phyloP scores from a whole-genome alignment of 2,797 vertebrate species.

The Carduelis carduelis region DNA sequence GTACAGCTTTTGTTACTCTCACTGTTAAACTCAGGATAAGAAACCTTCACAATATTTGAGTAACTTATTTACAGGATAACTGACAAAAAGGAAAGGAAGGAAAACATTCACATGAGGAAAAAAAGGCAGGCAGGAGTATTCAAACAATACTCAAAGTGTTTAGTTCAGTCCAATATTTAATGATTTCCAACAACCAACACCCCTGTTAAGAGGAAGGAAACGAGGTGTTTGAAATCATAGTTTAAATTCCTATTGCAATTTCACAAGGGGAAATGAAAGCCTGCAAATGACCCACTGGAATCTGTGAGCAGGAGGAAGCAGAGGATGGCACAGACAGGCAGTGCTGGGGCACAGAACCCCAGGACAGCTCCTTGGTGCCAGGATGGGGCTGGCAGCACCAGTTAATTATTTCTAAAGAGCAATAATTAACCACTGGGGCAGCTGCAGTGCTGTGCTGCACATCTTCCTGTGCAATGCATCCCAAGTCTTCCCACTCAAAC shows the following conservation, averaged over 20 bases:
- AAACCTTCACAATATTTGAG: background rate
- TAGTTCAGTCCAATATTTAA: background rate
- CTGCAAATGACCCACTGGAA: background rate
- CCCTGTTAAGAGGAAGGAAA: background rate
- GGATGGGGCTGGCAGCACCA: background rate
- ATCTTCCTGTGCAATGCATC: background rate
- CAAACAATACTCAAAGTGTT: background rate
- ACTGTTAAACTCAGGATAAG: background rate
- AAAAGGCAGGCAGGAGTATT: background rate
- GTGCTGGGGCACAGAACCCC: background rate
- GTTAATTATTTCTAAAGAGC: conserved; percentile 60
- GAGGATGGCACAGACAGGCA: background rate
- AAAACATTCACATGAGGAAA: background rate
- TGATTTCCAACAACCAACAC: background rate
- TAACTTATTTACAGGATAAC: background rate
- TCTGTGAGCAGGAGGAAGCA: background rate
- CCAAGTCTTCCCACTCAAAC: background rate
- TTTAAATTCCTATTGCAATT: background rate
- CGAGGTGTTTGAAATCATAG: background rate
- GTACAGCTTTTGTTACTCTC: background rate
- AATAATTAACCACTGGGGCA: background rate
- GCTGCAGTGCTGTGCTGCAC: background rate
- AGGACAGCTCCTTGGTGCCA: background rate
- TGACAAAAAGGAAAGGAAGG: background rate
- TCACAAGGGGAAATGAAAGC: background rate